A percentile compares a stretch with the other conserved stretches of the same genome.
These are phyloP conservation scores for Pedionomus torquatus DNA, from an alignment of 2,113 vertebrate genomes.

Conservation along the genomic window DNA sequence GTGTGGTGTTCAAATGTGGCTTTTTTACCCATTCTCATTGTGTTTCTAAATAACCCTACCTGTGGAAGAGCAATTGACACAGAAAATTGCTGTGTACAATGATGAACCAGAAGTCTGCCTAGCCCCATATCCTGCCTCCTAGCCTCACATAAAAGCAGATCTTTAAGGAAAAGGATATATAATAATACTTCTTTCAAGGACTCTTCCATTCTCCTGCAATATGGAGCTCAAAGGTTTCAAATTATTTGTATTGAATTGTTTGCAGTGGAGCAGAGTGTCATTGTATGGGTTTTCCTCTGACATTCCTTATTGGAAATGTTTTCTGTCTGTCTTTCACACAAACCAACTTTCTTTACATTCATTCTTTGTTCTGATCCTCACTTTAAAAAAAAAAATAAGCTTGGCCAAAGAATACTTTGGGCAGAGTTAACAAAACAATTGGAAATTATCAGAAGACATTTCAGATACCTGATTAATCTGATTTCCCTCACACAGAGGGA, in stretches of 20 bases:
- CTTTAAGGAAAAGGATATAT: neutral
- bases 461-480: neutral
- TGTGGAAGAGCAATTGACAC: neutral
- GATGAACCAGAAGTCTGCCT: neutral
- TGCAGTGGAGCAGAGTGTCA: neutral
- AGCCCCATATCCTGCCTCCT: neutral
- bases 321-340: neutral
- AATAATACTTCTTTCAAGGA: neutral
- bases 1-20: neutral
- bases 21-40: neutral
- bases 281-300: neutral
- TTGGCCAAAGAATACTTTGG: neutral
- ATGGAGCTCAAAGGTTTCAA: neutral
- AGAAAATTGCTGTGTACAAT: neutral
- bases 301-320: neutral
- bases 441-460: neutral
- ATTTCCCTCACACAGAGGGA: neutral
- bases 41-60: neutral
- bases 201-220: neutral
- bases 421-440: neutral
- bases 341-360: neutral
- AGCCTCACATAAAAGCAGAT: neutral
- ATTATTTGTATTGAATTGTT: neutral
- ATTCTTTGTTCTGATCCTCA: neutral
- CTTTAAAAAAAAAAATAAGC: neutral